These are phyloP conservation scores for Trichonephila clavipes DNA, from an alignment of 1,140 invertebrate genomes.

Conservation along the genomic window DNA sequence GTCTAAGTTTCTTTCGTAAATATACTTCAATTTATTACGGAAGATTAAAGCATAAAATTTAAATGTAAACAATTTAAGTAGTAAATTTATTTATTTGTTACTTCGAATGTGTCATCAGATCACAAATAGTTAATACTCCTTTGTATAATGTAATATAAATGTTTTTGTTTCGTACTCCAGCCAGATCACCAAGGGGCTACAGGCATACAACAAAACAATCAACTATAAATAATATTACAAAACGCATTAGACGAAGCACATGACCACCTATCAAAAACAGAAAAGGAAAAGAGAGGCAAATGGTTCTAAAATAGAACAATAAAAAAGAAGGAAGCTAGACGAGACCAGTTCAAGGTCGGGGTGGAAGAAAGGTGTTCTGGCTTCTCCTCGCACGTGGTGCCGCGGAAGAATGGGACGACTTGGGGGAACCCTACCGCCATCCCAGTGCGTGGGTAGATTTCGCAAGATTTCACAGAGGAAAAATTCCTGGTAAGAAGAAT, in stretches of 20 bases:
- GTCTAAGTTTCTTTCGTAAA: too few species aligned
- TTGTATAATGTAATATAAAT: too few species aligned
- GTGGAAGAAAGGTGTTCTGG: conserved; percentile 21
- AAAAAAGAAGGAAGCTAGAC: conserved; percentile 15
- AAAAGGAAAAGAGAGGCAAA: background rate
- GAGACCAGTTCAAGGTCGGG: conserved; percentile 28
- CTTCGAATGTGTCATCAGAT: too few species aligned
- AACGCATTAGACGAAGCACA: background rate
- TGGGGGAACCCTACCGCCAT: background rate
- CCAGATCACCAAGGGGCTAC: too few species aligned
- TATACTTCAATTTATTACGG: too few species aligned
- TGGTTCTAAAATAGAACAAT: background rate
- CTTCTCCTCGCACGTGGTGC: background rate
- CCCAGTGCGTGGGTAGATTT: conserved; percentile 10
- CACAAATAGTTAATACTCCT: too few species aligned
- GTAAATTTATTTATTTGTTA: too few species aligned
- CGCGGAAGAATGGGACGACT: background rate
- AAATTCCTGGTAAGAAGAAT: background rate
- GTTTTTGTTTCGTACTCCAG: too few species aligned
- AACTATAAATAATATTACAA: too few species aligned
- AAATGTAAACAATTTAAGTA: too few species aligned
- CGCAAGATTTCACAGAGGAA: background rate
- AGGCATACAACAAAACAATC: too few species aligned
- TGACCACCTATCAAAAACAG: background rate
- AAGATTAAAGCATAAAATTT: too few species aligned